Conservation (phyloP, 2,113 vertebrate genomes). For the Pseudopodoces humilis region DNA sequence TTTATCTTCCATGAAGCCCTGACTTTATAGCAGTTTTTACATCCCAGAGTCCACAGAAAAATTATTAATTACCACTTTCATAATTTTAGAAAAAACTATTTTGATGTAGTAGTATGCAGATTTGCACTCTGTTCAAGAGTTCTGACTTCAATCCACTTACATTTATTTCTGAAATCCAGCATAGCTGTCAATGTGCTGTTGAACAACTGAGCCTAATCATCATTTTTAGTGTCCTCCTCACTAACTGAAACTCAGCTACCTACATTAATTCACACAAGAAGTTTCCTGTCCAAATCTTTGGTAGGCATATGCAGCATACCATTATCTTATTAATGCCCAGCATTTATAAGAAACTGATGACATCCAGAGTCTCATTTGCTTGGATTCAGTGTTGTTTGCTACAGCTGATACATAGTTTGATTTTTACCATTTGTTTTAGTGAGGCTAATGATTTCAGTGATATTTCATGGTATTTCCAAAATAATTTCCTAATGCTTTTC, state of each 20-base stretch:
- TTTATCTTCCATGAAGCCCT: not conserved
- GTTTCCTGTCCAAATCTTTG: not conserved
- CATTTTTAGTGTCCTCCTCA: not conserved
- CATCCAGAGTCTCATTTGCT: not conserved
- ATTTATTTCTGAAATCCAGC: not conserved
- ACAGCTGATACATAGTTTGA: not conserved
- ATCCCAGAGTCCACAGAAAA: not conserved
- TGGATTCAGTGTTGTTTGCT: not conserved
- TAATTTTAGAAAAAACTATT: not conserved
- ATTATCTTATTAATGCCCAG: not conserved
- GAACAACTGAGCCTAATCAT: not conserved
- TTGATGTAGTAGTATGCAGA: not conserved
- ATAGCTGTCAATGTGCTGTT: not conserved
- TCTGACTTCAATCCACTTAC: not conserved
- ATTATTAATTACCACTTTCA: not conserved
- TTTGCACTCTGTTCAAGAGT: not conserved
- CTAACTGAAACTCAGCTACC: not conserved
- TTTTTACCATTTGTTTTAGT: not conserved
- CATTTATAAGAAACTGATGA: not conserved
- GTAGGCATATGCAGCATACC: not conserved
- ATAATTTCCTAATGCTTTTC: not conserved
- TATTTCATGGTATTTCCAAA: conserved; percentile 14
- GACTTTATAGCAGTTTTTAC: not conserved
- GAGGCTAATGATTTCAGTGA: not conserved
- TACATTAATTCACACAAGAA: not conserved